Percentiles rank a stretch among this genome's conserved stretches.
Evolutionary conservation across 2,113 vertebrate species (phyloP).

Genomic region (Furnarius figulus): DNA sequence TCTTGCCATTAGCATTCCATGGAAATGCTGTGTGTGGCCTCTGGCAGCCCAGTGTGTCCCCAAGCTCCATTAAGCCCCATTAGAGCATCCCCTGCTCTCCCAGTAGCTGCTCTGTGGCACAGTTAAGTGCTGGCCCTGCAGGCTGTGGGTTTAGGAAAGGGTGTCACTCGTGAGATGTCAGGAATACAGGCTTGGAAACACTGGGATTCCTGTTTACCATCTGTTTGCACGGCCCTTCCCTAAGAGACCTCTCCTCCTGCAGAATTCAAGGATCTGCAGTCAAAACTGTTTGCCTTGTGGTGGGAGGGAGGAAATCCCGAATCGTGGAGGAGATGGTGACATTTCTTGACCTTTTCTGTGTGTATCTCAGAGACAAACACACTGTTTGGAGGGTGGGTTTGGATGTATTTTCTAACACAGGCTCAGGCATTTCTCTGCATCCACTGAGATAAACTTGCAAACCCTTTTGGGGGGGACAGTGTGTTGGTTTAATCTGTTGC

Average conservation of each 20-base stretch:
- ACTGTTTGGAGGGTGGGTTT: not conserved
- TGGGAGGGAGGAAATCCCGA: not conserved
- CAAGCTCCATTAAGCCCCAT: not conserved
- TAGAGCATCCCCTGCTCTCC: fast-evolving
- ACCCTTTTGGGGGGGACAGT: not conserved
- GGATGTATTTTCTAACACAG: not conserved
- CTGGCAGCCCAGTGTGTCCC: not conserved
- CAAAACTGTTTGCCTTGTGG: conserved; percentile 10
- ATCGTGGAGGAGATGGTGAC: not conserved
- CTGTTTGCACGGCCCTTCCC: not conserved
- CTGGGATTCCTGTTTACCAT: not conserved
- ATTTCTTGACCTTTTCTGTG: not conserved
- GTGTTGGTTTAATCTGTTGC: not conserved
- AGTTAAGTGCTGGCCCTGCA: not conserved
- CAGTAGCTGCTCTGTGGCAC: not conserved
- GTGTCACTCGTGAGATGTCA: not conserved
- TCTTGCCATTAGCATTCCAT: not conserved
- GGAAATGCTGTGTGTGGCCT: not conserved
- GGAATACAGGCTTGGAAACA: not conserved
- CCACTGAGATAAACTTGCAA: not conserved
- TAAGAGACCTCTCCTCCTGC: not conserved
- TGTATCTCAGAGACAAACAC: not conserved
- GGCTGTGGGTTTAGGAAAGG: not conserved
- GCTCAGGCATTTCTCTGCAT: not conserved
- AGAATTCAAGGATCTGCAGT: not conserved